phyloP scores from a whole-genome alignment of 2,113 vertebrate genomes.

The Coracopsis vasa region DNA sequence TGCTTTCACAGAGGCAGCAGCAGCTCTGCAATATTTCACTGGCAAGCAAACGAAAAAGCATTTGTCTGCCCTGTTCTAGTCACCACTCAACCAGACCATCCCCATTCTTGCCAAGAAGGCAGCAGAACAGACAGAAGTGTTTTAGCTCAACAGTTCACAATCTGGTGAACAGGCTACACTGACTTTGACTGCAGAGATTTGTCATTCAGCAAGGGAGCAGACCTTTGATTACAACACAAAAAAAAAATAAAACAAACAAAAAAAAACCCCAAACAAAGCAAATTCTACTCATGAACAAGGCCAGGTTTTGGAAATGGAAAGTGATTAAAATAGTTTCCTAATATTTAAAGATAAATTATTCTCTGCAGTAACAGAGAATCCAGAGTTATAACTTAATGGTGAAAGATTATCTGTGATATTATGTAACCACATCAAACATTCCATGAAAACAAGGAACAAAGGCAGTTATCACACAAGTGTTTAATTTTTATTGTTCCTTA shows the following conservation, averaged over 20 bases:
- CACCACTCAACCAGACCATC: not conserved
- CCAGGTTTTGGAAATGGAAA: not conserved
- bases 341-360: not conserved
- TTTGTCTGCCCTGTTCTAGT: not conserved
- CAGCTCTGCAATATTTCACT: not conserved
- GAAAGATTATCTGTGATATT: not conserved
- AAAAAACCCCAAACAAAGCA: not conserved
- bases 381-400: not conserved
- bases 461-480: not conserved
- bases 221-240: not conserved
- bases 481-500: not conserved
- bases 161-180: not conserved
- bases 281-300: not conserved
- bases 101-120: not conserved
- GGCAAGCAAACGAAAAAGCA: not conserved
- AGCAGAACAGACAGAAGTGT: not conserved
- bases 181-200: not conserved
- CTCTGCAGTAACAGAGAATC: not conserved
- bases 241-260: not conserved
- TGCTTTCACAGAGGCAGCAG: not conserved
- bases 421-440: not conserved
- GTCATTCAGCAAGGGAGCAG: not conserved
- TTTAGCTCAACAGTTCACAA: not conserved
- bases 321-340: not conserved
- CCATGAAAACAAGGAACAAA: not conserved